phyloP scores from a whole-genome alignment of 2,797 vertebrate genomes.

The Distichodus sexfasciatus region DNA sequence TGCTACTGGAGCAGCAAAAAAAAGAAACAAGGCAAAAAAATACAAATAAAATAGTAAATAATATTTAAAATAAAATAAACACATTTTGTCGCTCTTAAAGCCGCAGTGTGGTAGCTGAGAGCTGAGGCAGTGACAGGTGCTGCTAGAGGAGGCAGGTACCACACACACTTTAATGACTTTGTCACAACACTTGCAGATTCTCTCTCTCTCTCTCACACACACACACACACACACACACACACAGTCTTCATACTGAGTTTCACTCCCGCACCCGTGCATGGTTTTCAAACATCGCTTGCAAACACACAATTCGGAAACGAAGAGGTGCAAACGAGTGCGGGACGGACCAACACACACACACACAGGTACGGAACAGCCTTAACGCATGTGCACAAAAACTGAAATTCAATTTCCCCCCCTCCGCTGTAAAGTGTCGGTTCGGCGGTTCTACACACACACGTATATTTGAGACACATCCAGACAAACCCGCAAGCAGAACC shows the following conservation, averaged over 20 bases:
- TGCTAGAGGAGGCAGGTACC: slow-evolving; percentile 47
- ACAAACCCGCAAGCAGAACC: slow-evolving; percentile 37
- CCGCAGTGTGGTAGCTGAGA: slow-evolving; percentile 50
- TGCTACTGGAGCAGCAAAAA: slow-evolving; percentile 42
- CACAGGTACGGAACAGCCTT: neutral
- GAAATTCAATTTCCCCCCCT: slow-evolving; percentile 26
- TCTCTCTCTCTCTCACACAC: neutral
- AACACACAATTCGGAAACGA: no score
- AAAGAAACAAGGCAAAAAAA: slow-evolving; percentile 17
- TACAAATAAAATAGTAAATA: slow-evolving; percentile 46
- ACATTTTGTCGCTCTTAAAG: slow-evolving; percentile 45
- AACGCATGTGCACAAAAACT: slow-evolving; percentile 18
- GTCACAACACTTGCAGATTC: neutral
- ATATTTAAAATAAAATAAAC: slow-evolving; percentile 40
- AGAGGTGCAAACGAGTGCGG: no score
- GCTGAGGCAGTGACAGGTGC: slow-evolving; percentile 53
- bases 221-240: neutral
- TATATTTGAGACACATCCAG: neutral
- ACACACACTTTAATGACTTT: neutral
- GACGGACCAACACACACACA: neutral
- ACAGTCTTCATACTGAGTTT: no score
- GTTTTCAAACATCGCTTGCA: no score
- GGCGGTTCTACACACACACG: slow-evolving; percentile 9
- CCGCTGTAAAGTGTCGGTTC: slow-evolving; percentile 21
- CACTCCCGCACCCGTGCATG: no score